These are phyloP conservation scores for Silurus asotus DNA, from an alignment of 2,113 vertebrate species.

Conservation along the genomic window DNA sequence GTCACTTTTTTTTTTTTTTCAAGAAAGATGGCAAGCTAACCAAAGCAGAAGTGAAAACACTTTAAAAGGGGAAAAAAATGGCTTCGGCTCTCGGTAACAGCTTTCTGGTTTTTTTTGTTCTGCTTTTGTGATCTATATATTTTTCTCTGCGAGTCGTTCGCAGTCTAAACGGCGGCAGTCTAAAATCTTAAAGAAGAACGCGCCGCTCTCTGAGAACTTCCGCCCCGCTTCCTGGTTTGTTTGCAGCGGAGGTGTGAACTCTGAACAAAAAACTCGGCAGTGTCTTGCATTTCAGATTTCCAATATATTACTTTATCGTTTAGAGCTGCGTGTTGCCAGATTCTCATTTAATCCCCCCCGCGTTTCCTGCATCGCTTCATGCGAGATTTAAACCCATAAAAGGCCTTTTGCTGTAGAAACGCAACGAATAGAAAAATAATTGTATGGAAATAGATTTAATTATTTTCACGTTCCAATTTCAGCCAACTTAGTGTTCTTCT, in stretches of 20 bases:
- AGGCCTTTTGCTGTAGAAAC: background rate
- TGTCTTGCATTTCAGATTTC: background rate
- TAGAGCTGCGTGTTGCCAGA: background rate
- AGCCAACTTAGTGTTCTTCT: no score
- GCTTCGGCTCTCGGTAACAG: background rate
- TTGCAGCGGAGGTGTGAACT: background rate
- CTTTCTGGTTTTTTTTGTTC: background rate
- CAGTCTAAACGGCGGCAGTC: background rate
- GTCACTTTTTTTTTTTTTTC: conserved; percentile 19
- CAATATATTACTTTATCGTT: background rate
- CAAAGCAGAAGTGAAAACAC: conserved; percentile 38
- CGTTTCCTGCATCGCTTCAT: background rate
- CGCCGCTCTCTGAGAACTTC: background rate
- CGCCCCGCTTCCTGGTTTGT: background rate
- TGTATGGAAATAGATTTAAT: no score
- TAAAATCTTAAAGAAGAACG: background rate
- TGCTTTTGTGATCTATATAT: background rate
- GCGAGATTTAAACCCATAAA: background rate
- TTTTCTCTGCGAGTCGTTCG: background rate
- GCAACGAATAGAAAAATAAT: no score
- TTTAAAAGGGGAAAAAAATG: background rate
- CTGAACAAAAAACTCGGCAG: background rate
- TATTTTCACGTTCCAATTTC: no score
- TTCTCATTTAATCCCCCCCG: background rate
- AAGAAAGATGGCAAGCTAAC: background rate